Base-by-base conservation (phyloP, 37 sponge, comb jelly and placozoan genomes). In the Agelas oroides region DNA sequence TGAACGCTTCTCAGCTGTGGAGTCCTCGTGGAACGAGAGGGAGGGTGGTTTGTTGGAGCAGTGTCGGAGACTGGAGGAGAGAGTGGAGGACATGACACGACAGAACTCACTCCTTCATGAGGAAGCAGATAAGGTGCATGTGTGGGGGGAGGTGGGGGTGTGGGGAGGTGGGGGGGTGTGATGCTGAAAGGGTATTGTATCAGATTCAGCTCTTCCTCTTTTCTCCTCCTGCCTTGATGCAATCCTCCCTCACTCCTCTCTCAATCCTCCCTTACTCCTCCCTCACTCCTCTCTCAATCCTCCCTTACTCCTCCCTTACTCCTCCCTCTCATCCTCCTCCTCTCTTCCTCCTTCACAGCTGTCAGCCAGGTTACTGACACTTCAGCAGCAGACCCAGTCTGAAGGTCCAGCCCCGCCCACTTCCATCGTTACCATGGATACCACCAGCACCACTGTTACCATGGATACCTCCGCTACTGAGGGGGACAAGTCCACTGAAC, bases 61-160 rank as follows among this genome's bases (percentile, higher is more conserved):
- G 25, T 31, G 70, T 38, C 21, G 27, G 11, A 18, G 40, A 12
- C 79, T 90, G 33, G 70, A 80, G 37, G 21, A 53, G 25, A 66
- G 84, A 25, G 53, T 56, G 28, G 33, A 61, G 17, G 86, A 83
- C 30, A 75, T 82, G 19, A 78, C 86, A 0, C 46, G 59, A 33
- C 90, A 93, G 76, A 89, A 89, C 52, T 61, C 62, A 53, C 79
- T 86, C 35, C 84, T 93, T 1, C 87, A 86, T 27, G 59, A 81
- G 35, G 87, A 93, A 76, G 80, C 84, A 12, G 94, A 86, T 59
- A 89, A 86, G 60, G 73, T 92, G 53, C 0, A 75, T 53, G 19
- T 39, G 27, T n/a, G 20, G 2, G 8, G 38, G 52, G 38, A n/a
- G 6, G 70, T 69, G 70, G n/a, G n/a, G n/a, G n/a, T n/a, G n/a